Base-by-base conservation (phyloP, 2,888 invertebrate species). In the Cylindroiulus punctatus region DNA sequence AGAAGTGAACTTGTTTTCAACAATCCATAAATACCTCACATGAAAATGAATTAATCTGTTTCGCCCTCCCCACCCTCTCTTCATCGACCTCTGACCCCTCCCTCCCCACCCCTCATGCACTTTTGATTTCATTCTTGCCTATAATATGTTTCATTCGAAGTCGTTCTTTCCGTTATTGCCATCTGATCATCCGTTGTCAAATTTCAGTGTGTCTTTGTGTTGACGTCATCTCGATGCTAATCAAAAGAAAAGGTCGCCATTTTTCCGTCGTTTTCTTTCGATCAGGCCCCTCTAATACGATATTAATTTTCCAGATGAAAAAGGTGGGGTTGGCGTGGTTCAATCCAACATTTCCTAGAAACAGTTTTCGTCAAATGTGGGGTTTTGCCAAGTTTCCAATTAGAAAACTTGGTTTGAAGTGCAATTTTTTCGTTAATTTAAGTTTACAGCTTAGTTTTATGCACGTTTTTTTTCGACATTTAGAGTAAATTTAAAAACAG, bases 201-300 rank as follows among this genome's bases (percentile, higher is more conserved):
- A 76, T 76, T 76, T 76, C 76, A 76, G 76, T 76, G 76, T 76
- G 76, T 76, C 26, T 76, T 76, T 76, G 76, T 76, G 76, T 76
- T 76, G 76, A 76, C 76, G 76, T 76, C 76, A 76, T 76, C 76
- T 76, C 76, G 76, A 76, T 76, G 76, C 76, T 76, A 76, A 76
- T 76, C 76, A 76, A 76, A 76, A 76, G 76, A 76, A 76, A 76
- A 76, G 76, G 30, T 30, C 76, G 76, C 76, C 76, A 76, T 76
- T 76, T 76, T 76, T 30, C 30, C 76, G 30, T 76, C 76, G 30
- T 76, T 76, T 30, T 76, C 76, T 30, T 76, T 76, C 76, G 76
- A 76, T 76, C 65, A 76, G 76, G 76, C 30, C 76, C 22, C 8
- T 1, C 5, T 76, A 76, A 76, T 76, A 32, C 76, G 76, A 76